Evolutionary conservation across 92 coral and sea anemone genomes (phyloP).

Genomic region (Bergia puertoricense): DNA sequence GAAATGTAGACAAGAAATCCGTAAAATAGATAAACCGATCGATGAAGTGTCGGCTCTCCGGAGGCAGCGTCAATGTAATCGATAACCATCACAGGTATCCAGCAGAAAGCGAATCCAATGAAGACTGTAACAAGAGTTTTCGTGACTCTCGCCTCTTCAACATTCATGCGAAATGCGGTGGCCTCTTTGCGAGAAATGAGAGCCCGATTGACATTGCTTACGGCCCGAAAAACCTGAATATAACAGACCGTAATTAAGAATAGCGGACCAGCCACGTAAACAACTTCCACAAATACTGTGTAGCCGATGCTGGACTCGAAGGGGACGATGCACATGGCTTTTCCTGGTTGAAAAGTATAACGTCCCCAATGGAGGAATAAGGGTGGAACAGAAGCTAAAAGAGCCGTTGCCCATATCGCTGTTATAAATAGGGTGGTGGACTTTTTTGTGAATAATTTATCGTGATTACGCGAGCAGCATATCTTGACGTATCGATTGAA

Average conservation of each 20-base stretch:
- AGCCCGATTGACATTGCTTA: conserved; percentile 53
- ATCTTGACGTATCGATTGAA: conserved; percentile 66
- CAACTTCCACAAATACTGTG: conserved; percentile 62
- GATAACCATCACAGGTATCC: conserved; percentile 75
- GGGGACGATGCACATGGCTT: conserved; percentile 80
- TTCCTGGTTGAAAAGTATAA: conserved; percentile 70
- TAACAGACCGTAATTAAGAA: conserved; percentile 54
- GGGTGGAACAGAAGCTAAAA: conserved; percentile 61
- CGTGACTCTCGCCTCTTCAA: conserved; percentile 81
- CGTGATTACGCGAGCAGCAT: conserved; percentile 52
- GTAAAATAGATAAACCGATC: conserved; percentile 65
- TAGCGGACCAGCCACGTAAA: conserved; percentile 54
- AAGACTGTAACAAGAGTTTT: conserved; percentile 75
- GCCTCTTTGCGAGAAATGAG: conserved; percentile 40
- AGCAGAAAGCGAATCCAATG: conserved; percentile 69
- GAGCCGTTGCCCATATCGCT: conserved; percentile 50
- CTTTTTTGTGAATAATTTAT: conserved; percentile 43
- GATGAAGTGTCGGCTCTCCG: conserved; percentile 50
- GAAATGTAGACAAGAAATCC: conserved; percentile 65
- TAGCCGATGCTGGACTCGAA: conserved; percentile 63
- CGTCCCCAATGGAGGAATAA: conserved; percentile 53
- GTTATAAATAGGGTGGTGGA: conserved; percentile 35
- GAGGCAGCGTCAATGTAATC: conserved; percentile 65
- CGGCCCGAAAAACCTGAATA: conserved; percentile 56
- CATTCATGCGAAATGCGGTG: conserved; percentile 57